Conservation (phyloP, 2,888 invertebrate species). For the Rhogogaster chlorosoma region DNA sequence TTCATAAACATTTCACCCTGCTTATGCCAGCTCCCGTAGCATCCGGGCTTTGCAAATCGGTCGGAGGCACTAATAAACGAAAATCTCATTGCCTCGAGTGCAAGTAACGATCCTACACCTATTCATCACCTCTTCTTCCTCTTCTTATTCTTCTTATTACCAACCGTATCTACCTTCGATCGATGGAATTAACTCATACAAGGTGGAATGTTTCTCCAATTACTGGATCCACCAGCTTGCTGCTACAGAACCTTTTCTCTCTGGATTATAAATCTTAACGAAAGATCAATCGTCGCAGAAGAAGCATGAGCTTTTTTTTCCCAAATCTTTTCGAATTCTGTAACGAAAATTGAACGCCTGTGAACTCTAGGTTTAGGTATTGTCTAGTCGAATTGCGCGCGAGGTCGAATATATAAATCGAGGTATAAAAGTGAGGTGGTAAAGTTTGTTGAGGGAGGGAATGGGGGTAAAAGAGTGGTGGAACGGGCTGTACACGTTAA, state of each 20-base stretch:
- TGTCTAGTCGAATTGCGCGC: not conserved
- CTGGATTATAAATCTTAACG: conserved; percentile 20
- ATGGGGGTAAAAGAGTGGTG: conserved; percentile 53
- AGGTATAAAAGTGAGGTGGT: conserved; percentile 37
- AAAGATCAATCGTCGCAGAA: not conserved
- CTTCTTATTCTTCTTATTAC: not conserved
- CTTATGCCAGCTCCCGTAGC: not conserved
- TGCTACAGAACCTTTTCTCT: conserved; percentile 41
- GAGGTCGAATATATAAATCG: conserved; percentile 50
- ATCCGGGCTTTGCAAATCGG: conserved; percentile 61
- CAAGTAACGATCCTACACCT: not conserved
- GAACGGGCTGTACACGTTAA: conserved; percentile 72
- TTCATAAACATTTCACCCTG: conserved; percentile 48
- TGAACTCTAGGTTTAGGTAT: too few species aligned
- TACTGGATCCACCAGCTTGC: conserved; percentile 62
- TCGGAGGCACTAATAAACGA: not conserved
- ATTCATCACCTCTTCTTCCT: not conserved
- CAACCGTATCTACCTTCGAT: conserved; percentile 52
- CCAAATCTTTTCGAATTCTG: not conserved
- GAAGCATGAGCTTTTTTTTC: not conserved
- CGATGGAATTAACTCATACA: conserved; percentile 73
- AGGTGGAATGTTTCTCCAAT: conserved; percentile 75
- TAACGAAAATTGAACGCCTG: too few species aligned
- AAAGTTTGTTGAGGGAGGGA: conserved; percentile 46
- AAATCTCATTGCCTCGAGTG: not conserved